Evolutionary conservation across 2,797 vertebrate species (phyloP).

Genomic region (Fistularia commersonii): DNA sequence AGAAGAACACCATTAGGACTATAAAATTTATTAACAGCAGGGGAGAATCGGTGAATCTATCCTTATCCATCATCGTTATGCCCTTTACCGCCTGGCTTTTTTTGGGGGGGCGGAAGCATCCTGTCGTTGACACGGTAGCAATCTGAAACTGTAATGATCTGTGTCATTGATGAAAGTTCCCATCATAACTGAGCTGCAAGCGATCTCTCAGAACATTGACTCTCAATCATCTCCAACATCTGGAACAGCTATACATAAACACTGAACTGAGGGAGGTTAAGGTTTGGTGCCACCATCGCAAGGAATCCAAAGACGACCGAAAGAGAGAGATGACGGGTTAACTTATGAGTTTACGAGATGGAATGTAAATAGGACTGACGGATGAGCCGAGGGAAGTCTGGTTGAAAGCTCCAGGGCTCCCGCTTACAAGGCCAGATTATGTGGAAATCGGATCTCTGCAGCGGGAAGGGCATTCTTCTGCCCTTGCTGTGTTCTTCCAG

Average conservation of each 20-base stretch:
- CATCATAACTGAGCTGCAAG: constrained; percentile 60
- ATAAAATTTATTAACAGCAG: constrained; percentile 36
- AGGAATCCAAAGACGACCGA: constrained; percentile 44
- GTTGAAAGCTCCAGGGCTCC: constrained; percentile 52
- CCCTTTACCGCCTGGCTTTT: constrained; percentile 16
- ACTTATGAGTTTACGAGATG: constrained; percentile 42
- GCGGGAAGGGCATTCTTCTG: constrained; percentile 46
- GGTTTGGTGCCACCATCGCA: constrained; percentile 43
- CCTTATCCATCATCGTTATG: constrained; percentile 47
- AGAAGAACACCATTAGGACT: constrained; percentile 27
- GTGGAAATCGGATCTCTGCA: constrained; percentile 54
- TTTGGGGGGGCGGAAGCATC: constrained; percentile 21
- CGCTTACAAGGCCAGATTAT: constrained; percentile 35
- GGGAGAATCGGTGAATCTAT: constrained; percentile 26
- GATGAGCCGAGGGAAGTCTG: constrained; percentile 59
- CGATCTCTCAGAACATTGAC: constrained; percentile 69
- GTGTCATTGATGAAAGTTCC: constrained; percentile 74
- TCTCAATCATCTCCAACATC: constrained; percentile 74
- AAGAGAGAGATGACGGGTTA: constrained; percentile 29
- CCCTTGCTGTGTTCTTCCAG: constrained; percentile 47
- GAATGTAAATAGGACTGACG: constrained; percentile 68
- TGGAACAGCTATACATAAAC: constrained; percentile 75
- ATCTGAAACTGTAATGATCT: constrained; percentile 63
- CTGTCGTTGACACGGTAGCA: constrained; percentile 61
- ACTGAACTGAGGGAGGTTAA: constrained; percentile 29